phyloP scores from a whole-genome alignment of 1,140 invertebrate species.

The Diorhabda sublineata region DNA sequence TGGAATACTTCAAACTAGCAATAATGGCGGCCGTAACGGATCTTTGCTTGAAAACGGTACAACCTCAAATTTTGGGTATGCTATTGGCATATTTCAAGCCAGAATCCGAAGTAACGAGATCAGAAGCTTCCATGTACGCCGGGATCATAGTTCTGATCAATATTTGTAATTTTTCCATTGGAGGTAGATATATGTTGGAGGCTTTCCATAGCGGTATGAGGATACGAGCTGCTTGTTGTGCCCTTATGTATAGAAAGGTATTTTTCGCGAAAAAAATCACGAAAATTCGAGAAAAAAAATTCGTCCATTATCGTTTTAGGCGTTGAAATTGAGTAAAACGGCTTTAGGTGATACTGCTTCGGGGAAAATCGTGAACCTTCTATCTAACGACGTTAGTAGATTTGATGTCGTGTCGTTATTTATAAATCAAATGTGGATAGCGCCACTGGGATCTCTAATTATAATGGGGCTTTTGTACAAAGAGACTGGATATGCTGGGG shows the following conservation, averaged over 20 bases:
- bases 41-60: conserved; percentile 36
- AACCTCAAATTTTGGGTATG: conserved; percentile 53
- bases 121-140: conserved; percentile 54
- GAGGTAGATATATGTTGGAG: conserved; percentile 58
- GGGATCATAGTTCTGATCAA: conserved; percentile 54
- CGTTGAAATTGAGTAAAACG: conserved; percentile 61
- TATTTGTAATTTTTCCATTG: conserved; percentile 49
- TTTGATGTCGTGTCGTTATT: conserved; percentile 58
- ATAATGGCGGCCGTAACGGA: conserved; percentile 36
- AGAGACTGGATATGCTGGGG: conserved; percentile 58
- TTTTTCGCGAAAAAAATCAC: conserved; percentile 10
- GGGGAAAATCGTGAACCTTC: conserved; percentile 78
- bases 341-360: conserved; percentile 71
- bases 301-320: conserved; percentile 44
- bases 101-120: conserved; percentile 39
- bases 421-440: conserved; percentile 60
- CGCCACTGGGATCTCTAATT: conserved; percentile 59
- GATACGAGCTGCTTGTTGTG: conserved; percentile 58
- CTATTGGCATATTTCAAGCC: conserved; percentile 53
- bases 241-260: conserved; percentile 63
- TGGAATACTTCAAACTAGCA: conserved; percentile 39
- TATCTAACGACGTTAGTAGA: conserved; percentile 72
- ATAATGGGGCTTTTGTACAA: conserved; percentile 60
- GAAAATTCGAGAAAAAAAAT: too few relatives aligned
- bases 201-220: conserved; percentile 57